These are phyloP conservation scores for Hapalemur alaotrensis DNA, from an alignment of 2,797 vertebrate genomes.

Conservation along the genomic window DNA sequence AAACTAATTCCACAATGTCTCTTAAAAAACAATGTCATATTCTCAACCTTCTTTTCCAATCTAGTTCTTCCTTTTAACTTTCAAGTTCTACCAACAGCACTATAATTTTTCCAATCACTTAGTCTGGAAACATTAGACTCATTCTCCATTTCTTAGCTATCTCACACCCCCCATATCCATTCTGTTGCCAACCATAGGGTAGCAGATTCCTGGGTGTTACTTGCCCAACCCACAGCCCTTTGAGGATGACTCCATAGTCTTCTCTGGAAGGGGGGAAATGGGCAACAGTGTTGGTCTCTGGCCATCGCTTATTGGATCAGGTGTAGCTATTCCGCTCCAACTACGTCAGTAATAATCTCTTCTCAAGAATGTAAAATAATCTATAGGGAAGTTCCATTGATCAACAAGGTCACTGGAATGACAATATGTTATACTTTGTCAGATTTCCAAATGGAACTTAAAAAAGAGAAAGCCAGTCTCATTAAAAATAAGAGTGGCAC, in stretches of 20 bases:
- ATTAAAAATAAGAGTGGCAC: background rate
- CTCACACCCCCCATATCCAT: background rate
- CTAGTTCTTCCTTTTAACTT: background rate
- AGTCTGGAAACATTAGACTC: background rate
- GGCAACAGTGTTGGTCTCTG: background rate
- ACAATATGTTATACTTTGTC: background rate
- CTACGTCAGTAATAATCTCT: background rate
- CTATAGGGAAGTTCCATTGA: background rate
- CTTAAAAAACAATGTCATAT: background rate
- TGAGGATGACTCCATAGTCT: background rate
- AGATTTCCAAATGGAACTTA: background rate
- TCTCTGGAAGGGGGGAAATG: background rate
- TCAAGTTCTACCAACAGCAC: background rate
- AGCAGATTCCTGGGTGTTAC: background rate
- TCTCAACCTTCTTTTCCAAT: background rate
- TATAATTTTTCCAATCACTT: background rate
- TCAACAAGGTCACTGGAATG: background rate
- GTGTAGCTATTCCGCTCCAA: background rate
- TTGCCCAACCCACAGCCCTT: background rate
- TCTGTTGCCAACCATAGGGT: background rate
- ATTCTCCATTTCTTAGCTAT: background rate
- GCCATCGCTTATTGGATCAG: background rate
- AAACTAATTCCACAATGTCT: background rate
- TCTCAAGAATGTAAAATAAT: background rate
- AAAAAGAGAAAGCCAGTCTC: background rate